Evolutionary conservation across 2,113 vertebrate genomes (phyloP), one percentile per base, ranked within the genome.

Genomic region (Willisornis vidua): DNA sequence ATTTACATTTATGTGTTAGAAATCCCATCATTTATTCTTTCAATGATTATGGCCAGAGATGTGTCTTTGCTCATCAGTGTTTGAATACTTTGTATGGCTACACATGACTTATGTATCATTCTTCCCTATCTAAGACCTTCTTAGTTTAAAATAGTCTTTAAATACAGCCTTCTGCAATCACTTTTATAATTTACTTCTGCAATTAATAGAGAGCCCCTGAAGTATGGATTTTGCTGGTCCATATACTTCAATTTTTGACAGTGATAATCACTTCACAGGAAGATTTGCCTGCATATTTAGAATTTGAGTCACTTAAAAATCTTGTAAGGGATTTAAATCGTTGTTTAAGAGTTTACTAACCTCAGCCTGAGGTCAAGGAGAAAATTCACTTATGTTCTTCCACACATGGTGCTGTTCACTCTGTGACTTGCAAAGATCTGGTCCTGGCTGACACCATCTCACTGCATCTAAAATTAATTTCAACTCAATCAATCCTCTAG

Each of bases 381-480:
- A 89, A 89, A 89, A 81, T 51, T 61, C 24, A 25, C 49, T 89
- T 52, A 31, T 26, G 22, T 67, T 63, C 90, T 93, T 94, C 77
- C 70, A 57, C 85, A 94, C 78, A 89, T 85, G 49, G 77, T 79
- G 77, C 45, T 78, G 48, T 59, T 94, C 93, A 61, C 81, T 89
- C 59, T 55, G 66, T 45, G 77, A 89, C 66, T 95, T 94, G 81
- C 48, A 68, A 93, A 93, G 87, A 79, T 87, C 84, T 95, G 70
- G 73, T 96, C 87, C 80, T 89, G 91, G 70, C 81, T 95, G 89
- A 72, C 91, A 94, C 76, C 41, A 87, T 97, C 86, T 87, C 93
- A 72, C 93, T 91, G 89, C 74, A 95, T 91, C 77, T 92, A 91
- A 95, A 95, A 96, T 92, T 74, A 94, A 94, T 79, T 92, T 91